Conservation (phyloP, 2,797 vertebrate species). For the Dryobates pubescens region DNA sequence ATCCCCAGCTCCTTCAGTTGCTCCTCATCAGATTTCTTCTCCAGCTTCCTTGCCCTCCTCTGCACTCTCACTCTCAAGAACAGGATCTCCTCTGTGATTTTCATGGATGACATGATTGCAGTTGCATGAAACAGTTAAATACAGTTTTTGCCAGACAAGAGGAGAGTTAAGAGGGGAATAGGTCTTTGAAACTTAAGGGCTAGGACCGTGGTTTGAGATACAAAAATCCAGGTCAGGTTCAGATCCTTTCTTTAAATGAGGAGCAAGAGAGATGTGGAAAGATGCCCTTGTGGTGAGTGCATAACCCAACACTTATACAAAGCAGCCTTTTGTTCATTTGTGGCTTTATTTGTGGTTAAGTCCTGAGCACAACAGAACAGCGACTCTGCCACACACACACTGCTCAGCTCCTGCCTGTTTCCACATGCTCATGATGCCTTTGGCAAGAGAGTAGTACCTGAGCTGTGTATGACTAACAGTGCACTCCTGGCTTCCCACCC, state of each 20-base stretch:
- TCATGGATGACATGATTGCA: neutral
- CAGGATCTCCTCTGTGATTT: neutral
- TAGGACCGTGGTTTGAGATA: neutral
- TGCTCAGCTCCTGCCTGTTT: neutral
- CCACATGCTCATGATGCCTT: no score
- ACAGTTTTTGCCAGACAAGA: neutral
- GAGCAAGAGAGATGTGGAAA: neutral
- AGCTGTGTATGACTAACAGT: no score
- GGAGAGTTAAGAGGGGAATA: neutral
- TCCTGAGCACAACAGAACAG: neutral
- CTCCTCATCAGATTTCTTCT: no score
- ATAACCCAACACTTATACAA: neutral
- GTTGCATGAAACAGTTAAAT: neutral
- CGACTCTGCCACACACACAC: no score
- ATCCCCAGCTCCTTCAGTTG: no score
- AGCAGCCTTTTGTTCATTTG: neutral
- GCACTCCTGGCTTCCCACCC: neutral
- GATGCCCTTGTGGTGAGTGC: neutral
- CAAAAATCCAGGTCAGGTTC: neutral
- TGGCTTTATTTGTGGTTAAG: neutral
- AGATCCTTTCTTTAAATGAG: neutral
- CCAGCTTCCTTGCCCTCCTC: no score
- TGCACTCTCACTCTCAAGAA: neutral
- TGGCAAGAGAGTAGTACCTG: no score
- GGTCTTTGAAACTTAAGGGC: neutral